Evolutionary conservation across 2,888 invertebrate genomes (phyloP), one percentile per base, ranked within the genome.

Genomic region (Eudasyphora cyanicolor): DNA sequence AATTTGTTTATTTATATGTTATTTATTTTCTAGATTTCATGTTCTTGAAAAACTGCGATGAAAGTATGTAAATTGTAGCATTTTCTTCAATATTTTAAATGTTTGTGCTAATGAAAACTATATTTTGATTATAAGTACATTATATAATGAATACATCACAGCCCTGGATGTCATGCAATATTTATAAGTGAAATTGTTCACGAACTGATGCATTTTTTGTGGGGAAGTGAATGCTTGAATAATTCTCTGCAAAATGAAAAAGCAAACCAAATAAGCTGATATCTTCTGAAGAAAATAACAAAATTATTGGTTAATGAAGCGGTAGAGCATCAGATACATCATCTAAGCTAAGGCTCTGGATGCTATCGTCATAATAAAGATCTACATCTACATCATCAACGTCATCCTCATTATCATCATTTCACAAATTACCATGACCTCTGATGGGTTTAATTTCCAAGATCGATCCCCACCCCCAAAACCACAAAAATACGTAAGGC

Each of bases 281-380:
- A 57, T 79, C 79, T 76, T 83, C 76, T 70, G 76, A 82, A 62
- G 85, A 85, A 87, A 85, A 86, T 82, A 86, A 85, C 86, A 87
- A 90, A 90, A 90, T 90, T 90, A 90, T 90, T 88, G 89, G 89
- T 89, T 88, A 90, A 90, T 90, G 90, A 89, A 89, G 89, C 89
- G 89, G 87, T 86, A 84, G 88, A 86, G 86, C 87, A 87, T 85
- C 82, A 86, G 85, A 83, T 85, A 82, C 80, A 85, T 82, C 86
- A 82, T 51, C 79, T 77, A 80, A 62, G 38, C 73, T n/a, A n/a
- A n/a, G n/a, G n/a, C n/a, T n/a, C n/a, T n/a, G n/a, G n/a, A n/a
- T n/a, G n/a, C n/a, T n/a, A n/a, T n/a, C n/a, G n/a, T n/a, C n/a
- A n/a, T n/a, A n/a, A n/a, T n/a, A n/a, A 79, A 75, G 69, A 76